Evolutionary conservation across 2,797 vertebrate genomes (phyloP).

Genomic region (Lepus oiostolus): DNA sequence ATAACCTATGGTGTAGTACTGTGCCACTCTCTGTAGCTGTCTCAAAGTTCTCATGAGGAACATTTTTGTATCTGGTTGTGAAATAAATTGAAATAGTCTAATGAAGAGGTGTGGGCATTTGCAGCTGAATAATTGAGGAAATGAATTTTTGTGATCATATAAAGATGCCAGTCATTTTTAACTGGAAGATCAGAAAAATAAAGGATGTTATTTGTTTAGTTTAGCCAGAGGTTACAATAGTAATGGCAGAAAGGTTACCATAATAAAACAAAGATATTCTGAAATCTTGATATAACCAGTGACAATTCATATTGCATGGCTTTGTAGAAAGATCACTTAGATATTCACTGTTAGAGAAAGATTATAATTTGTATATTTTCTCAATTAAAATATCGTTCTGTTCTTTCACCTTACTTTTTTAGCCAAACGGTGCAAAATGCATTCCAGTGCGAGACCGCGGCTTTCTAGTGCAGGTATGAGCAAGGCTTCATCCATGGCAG

Average conservation of each 20-base stretch:
- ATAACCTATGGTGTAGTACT: background rate
- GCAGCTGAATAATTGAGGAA: background rate
- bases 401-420: constrained; percentile 78
- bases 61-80: background rate
- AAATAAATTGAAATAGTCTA: background rate
- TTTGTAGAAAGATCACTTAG: background rate
- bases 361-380: background rate
- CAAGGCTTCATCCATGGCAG: constrained; percentile 44
- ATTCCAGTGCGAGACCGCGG: constrained; percentile 92
- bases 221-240: background rate
- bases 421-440: constrained; percentile 94
- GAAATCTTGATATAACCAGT: background rate
- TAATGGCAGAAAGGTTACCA: background rate
- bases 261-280: background rate
- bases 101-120: background rate
- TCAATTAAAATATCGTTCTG: background rate
- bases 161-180: background rate
- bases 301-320: background rate
- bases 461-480: constrained; percentile 94
- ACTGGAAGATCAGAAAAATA: constrained; percentile 10
- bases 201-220: background rate
- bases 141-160: background rate
- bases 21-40: background rate
- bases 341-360: background rate
- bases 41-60: background rate